Base-by-base conservation (phyloP, 1,140 invertebrate genomes). In the Plectus sambesii region DNA sequence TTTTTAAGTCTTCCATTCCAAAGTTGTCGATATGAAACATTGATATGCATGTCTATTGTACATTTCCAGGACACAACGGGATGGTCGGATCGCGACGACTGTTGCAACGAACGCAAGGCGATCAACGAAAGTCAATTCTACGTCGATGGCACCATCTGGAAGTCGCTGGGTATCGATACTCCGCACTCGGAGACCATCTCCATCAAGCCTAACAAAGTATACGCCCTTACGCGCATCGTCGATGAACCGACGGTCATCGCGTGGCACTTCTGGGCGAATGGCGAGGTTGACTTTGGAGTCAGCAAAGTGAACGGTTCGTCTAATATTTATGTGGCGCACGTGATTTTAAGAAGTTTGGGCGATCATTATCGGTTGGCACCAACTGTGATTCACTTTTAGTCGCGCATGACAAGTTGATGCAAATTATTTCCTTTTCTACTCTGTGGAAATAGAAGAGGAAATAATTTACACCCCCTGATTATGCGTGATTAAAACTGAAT, bases 31-130 rank as follows among this genome's bases (percentile, higher is more conserved):
- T 20, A 25, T 5, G 15, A 30, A 8, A 25, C 24, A 12, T 20
- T 48, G n/a, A 12, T 25, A 15, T 27, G 12, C 9, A 22, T 48
- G 17, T 23, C 9, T 42, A n/a, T 49, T 49, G 12, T 45, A 43
- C 40, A 49, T 49, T 20, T 36, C 17, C 15, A 15, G 15, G 43
- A 49, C 35, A 19, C 41, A 29, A 12, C 42, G 27, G n/a, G n/a
- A n/a, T n/a, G n/a, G n/a, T n/a, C n/a, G n/a, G n/a, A n/a, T n/a
- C 30, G 35, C n/a, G 17, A 5, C 3, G 47, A 49, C 24, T 49
- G 47, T 33, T 49, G 47, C 24, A 49, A 49, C 23, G 47, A 49
- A 47, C 43, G 29, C 17, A 49, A 49, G 35, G 19, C 20, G 24
- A 47, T 49, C 27, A 49, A 40, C n/a, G 40, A 40, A 4, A 2